These are phyloP conservation scores for Brachyhypopomus occidentalis DNA, from an alignment of 2,113 vertebrate species.

Conservation along the genomic window DNA sequence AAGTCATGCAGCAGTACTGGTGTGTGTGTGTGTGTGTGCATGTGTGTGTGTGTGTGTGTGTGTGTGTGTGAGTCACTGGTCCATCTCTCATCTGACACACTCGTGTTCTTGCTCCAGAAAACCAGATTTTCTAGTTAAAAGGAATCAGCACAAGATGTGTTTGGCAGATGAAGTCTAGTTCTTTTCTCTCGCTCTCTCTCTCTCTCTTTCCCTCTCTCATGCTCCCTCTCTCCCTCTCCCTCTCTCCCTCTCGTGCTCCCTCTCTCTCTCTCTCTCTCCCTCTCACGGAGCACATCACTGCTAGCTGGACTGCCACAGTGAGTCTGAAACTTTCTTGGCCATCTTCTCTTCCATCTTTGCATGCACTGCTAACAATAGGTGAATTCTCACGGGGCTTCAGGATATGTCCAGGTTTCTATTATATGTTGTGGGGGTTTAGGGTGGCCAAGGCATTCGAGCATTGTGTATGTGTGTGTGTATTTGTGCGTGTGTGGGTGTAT, in stretches of 20 bases:
- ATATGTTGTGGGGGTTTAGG: conserved; percentile 26
- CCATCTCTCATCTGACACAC: neutral
- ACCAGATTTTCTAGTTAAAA: conserved; percentile 16
- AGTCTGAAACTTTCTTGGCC: conserved; percentile 35
- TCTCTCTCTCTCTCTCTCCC: conserved; percentile 2
- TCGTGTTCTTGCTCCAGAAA: conserved; percentile 1
- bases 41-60: too few relatives aligned
- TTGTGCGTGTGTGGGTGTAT: conserved; percentile 24
- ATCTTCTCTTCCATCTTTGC: conserved; percentile 3
- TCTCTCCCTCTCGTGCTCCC: too few relatives aligned
- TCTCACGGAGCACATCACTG: conserved; percentile 14
- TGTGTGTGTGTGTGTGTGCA: too few relatives aligned
- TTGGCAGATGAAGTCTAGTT: conserved; percentile 34
- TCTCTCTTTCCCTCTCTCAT: neutral
- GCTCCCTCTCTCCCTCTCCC: neutral
- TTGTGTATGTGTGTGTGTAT: conserved; percentile 25
- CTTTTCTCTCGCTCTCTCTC: neutral
- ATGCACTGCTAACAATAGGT: conserved; percentile 26
- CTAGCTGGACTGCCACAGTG: conserved; percentile 17
- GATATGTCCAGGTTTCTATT: neutral
- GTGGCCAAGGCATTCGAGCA: neutral
- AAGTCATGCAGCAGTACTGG: neutral
- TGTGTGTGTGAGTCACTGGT: neutral
- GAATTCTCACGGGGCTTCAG: neutral
- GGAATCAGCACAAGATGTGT: conserved; percentile 12